Percentiles rank a stretch among this genome's conserved stretches.
phyloP scores from a whole-genome alignment of 2,797 vertebrate genomes.

The Martes flavigula region DNA sequence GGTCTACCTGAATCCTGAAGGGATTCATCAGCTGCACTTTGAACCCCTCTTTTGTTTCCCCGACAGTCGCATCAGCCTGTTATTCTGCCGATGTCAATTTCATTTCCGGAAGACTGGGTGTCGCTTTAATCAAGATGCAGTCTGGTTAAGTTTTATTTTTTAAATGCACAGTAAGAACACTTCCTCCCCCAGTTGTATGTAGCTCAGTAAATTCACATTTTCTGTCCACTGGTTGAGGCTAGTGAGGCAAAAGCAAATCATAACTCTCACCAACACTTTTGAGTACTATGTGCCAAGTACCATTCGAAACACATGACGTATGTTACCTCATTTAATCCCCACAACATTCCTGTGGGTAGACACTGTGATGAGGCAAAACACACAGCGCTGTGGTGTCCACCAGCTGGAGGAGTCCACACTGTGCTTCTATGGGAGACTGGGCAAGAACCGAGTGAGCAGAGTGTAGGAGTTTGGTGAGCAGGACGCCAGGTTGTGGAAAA shows the following conservation, averaged over 20 bases:
- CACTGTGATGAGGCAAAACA: background rate
- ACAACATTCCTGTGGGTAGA: background rate
- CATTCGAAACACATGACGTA: background rate
- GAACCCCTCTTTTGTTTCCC: background rate
- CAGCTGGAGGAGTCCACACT: background rate
- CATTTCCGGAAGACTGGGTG: background rate
- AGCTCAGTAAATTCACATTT: background rate
- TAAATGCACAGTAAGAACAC: background rate
- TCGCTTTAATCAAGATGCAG: background rate
- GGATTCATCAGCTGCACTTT: background rate
- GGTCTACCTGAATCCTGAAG: background rate
- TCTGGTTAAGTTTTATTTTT: constrained; percentile 16
- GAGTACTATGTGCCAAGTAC: background rate
- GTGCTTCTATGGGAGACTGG: background rate
- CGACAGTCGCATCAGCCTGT: background rate
- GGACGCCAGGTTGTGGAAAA: background rate
- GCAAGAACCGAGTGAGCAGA: background rate
- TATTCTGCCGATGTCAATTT: background rate
- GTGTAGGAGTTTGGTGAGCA: background rate
- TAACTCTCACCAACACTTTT: background rate
- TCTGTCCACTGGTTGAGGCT: background rate
- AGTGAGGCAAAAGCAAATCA: background rate
- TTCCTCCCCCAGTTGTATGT: background rate
- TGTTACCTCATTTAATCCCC: background rate
- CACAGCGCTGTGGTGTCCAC: too few species aligned